Base-by-base conservation (phyloP, 2,113 vertebrate genomes). In the Brachyhypopomus occidentalis region DNA sequence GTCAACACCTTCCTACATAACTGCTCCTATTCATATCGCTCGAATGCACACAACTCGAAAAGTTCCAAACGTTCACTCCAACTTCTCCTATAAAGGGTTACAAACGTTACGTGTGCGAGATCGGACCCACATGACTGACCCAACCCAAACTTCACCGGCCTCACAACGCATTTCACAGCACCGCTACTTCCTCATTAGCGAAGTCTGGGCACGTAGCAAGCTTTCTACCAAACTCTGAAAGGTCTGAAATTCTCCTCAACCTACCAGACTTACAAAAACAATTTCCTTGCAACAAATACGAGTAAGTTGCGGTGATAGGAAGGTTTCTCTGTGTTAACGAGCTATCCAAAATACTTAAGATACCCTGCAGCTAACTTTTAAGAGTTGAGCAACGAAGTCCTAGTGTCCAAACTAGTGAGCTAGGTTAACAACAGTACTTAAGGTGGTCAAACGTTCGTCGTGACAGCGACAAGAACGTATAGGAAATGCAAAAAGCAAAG, bases 141-240 rank as follows among this genome's bases (percentile, higher is more conserved):
- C 64, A 36, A 67, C 64, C 34, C 34, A 67, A 67, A 67, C 64
- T 64, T 30, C 25, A 64, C 25, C 19, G 64, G 16, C 64, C 25
- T 80, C 27, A 22, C 30, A 66, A 45, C 72, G 41, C 19, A 19
- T 60, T 66, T 64, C 78, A 73, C 41, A 60, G 14, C 23, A 6
- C 34, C 36, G 6, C n/a, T 3, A 74, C 80, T 60, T 81, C 73
- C 79, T 81, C 72, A 20, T 70, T 27, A 48, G 72, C 25, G 48
- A 36, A 11, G 79, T 56, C 78, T 11, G 62, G 56, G 30, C 70
- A 74, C 41, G 41, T 64, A 19, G 45, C 45, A 14, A 52, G 3
- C 20, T 14, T 12, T 12, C 4, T 20, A 22, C 3, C 22, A 66
- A 64, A 27, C 38, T 20, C 59, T 12, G 12, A 66, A 74, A 59